Evolutionary conservation across 2,113 vertebrate species (phyloP), one percentile per base, ranked within the genome.

Genomic region (Leucosticte australis): DNA sequence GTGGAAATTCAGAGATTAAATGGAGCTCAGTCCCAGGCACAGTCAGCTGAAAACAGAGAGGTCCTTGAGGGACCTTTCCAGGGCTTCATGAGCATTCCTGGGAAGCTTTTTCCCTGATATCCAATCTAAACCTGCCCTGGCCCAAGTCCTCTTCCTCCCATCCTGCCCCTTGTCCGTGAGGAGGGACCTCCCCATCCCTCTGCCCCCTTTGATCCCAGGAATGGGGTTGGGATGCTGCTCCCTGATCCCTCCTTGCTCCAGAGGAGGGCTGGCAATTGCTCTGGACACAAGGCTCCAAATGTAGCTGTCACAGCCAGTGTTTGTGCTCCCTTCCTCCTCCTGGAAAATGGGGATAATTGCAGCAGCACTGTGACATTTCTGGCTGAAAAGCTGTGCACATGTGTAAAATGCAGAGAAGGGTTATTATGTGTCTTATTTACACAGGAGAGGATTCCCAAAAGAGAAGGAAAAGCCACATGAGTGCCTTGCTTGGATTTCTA

Each of bases 1-100:
- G 96, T 28, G 35, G 92, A 96, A 97, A 96, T 94, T 89, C 90
- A 87, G 79, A 77, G 97, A 97, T 97, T 96, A 98, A 98, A 97
- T 95, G 80, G 71, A 93, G 88, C 92, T 96, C 87, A 92, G 83
- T 91, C 94, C 82, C 42, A 83, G 86, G 95, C 84, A 31, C 63
- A 49, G 95, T 94, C 95, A 95, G 93, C 95, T 97, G 95, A 74
- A 96, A 97, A 84, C 23, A 53, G 47, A 22, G 57, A 39, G 65
- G 63, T 95, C 64, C 85, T 96, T 80, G 53, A 62, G 57, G 92
- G 73, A 59, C 64, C 64, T 53, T 83, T 35, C 28, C 62, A 75
- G 12, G 7, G 37, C 52, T 67, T 59, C 17, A 8, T 28, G n/a
- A 21, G 11, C n/a, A 8, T 62, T 68, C 56, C 30, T 60, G 63